phyloP scores from a whole-genome alignment of 2,113 vertebrate species.

The Sylvia atricapilla region DNA sequence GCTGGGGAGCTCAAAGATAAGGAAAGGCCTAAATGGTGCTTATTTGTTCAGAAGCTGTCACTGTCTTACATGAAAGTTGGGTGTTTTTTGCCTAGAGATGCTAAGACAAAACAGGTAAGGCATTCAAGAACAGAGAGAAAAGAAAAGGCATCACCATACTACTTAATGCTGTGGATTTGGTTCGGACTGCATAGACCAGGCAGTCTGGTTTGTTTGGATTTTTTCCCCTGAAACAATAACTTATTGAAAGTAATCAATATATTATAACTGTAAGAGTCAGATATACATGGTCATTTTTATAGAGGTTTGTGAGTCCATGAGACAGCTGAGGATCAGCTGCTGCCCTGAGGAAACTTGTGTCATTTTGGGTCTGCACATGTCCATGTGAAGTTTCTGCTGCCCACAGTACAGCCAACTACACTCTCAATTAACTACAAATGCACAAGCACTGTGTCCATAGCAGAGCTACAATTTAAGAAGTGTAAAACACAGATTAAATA shows the following conservation, averaged over 20 bases:
- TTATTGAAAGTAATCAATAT: background rate
- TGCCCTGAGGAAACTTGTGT: background rate
- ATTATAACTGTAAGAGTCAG: background rate
- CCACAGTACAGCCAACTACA: background rate
- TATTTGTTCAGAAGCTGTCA: background rate
- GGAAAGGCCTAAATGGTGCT: background rate
- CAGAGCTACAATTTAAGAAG: background rate
- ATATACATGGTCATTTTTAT: background rate
- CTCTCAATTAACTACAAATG: background rate
- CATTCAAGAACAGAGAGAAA: background rate
- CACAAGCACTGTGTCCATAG: background rate
- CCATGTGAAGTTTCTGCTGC: background rate
- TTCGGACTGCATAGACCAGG: background rate
- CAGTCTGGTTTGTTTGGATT: background rate
- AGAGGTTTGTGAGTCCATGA: background rate
- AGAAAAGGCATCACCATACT: background rate
- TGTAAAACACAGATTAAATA: background rate
- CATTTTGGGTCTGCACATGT: background rate
- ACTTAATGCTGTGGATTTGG: background rate
- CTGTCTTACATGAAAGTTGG: background rate
- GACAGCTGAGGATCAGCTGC: background rate
- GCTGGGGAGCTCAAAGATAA: background rate
- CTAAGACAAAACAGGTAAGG: background rate
- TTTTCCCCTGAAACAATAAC: fast-evolving
- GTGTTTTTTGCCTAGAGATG: background rate